Conservation (phyloP, 2,888 invertebrate species). For the Ormia ochracea region DNA sequence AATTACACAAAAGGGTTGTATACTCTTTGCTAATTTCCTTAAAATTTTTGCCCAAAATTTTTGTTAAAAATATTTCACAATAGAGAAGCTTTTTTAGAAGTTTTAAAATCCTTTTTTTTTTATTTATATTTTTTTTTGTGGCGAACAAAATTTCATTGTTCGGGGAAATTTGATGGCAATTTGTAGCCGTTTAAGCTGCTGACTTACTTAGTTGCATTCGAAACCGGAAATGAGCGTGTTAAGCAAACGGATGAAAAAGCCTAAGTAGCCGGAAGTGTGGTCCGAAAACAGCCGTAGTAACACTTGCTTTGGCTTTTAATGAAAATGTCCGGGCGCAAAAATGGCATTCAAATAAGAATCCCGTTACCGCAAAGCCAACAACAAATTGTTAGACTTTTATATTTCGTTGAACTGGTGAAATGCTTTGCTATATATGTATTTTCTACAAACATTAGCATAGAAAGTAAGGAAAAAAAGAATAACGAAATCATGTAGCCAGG, state of each 20-base stretch:
- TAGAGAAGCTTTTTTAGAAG: not conserved
- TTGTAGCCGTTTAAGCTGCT: not conserved
- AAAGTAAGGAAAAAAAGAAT: not conserved
- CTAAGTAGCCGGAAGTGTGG: constrained; percentile 66
- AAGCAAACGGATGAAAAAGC: constrained; percentile 62
- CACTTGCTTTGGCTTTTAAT: constrained; percentile 27
- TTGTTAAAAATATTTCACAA: not conserved
- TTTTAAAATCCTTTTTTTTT: no score
- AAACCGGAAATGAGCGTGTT: constrained; percentile 61
- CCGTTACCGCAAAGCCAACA: constrained; percentile 51
- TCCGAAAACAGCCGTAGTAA: constrained; percentile 55
- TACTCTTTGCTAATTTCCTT: not conserved
- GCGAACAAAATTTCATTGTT: not conserved
- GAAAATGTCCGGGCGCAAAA: constrained; percentile 34
- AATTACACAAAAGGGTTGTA: constrained; percentile 7
- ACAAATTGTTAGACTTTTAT: not conserved
- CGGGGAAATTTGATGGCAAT: constrained; percentile 12
- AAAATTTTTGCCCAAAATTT: not conserved
- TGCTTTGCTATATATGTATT: not conserved
- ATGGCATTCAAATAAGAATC: constrained; percentile 45
- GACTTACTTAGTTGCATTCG: not conserved
- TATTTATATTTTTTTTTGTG: not conserved
- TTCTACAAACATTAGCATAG: not conserved
- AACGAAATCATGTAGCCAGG: constrained; percentile 4
- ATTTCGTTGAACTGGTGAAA: not conserved